A percentile compares a stretch with the other conserved stretches of the same genome.
These are phyloP conservation scores for Ecdyonurus torrentis DNA, from an alignment of 2,888 invertebrate genomes.

Conservation along the genomic window DNA sequence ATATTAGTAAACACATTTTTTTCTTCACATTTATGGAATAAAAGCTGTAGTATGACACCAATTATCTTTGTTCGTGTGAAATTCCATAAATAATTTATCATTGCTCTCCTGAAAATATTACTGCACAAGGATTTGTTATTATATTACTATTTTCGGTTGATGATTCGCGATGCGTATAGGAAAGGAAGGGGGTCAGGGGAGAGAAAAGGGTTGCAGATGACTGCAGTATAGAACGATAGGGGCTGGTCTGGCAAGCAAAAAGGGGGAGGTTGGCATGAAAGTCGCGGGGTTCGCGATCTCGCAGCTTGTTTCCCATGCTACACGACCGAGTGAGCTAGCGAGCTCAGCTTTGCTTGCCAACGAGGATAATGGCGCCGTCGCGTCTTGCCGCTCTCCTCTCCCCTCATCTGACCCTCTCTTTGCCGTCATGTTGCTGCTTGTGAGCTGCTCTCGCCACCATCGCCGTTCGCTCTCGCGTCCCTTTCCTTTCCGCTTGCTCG, in stretches of 20 bases:
- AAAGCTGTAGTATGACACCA: no score
- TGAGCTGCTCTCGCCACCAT: slow-evolving; percentile 15
- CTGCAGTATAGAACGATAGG: neutral
- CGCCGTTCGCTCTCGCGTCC: slow-evolving; percentile 14
- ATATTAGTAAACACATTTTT: neutral
- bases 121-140: no score
- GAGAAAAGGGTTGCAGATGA: neutral
- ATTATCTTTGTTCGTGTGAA: no score
- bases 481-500: slow-evolving; percentile 13
- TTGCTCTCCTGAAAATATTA: no score
- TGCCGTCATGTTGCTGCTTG: slow-evolving; percentile 16
- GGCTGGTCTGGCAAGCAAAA: neutral
- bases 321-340: slow-evolving; percentile 10
- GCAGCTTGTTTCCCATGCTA: slow-evolving; percentile 29
- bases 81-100: no score
- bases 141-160: neutral
- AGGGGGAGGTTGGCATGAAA: neutral
- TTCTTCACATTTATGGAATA: no score
- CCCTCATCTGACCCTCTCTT: slow-evolving; percentile 17
- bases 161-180: neutral
- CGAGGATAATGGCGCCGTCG: slow-evolving; percentile 32
- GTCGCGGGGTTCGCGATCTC: slow-evolving; percentile 19
- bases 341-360: slow-evolving; percentile 31
- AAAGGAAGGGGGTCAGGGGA: neutral
- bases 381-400: slow-evolving; percentile 17